These are phyloP conservation scores for Ennomos erosarius DNA, from an alignment of 2,888 invertebrate genomes.

Conservation along the genomic window DNA sequence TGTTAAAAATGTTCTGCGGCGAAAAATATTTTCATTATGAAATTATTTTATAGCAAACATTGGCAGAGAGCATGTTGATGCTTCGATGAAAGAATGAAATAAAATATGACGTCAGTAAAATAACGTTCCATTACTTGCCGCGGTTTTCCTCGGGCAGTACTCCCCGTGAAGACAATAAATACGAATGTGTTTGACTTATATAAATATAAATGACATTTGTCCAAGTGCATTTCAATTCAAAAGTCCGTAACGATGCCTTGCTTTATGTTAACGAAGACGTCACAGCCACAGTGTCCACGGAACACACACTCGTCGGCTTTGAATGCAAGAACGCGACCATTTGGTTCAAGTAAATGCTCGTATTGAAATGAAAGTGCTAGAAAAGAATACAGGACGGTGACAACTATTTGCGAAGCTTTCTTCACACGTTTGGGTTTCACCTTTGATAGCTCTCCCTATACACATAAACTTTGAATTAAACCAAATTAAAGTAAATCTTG, in stretches of 20 bases:
- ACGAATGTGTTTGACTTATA: constrained; percentile 35
- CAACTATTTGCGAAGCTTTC: constrained; percentile 51
- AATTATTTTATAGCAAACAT: constrained; percentile 42
- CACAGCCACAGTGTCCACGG: constrained; percentile 18
- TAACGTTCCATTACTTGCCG: constrained; percentile 44
- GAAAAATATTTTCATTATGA: constrained; percentile 36
- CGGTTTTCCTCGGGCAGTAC: constrained; percentile 36
- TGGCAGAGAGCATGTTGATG: constrained; percentile 22
- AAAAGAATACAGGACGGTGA: constrained; percentile 46
- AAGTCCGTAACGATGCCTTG: constrained; percentile 19
- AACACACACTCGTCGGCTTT: constrained; percentile 33
- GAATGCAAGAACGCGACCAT: constrained; percentile 47
- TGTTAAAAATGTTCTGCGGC: constrained; percentile 36
- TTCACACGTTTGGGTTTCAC: constrained; percentile 42
- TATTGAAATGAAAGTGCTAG: constrained; percentile 41
- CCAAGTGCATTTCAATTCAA: constrained; percentile 23
- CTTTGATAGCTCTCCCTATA: constrained; percentile 42
- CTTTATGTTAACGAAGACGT: constrained; percentile 27
- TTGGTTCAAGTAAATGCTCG: constrained; percentile 40
- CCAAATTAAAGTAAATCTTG: constrained; percentile 15
- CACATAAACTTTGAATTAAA: constrained; percentile 19
- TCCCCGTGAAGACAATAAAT: constrained; percentile 40
- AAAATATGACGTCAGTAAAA: constrained; percentile 45
- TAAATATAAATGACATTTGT: constrained; percentile 32
- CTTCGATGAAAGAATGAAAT: constrained; percentile 22